Evolutionary conservation across 2,888 invertebrate genomes (phyloP).

Genomic region (Diplazon laetatorius): DNA sequence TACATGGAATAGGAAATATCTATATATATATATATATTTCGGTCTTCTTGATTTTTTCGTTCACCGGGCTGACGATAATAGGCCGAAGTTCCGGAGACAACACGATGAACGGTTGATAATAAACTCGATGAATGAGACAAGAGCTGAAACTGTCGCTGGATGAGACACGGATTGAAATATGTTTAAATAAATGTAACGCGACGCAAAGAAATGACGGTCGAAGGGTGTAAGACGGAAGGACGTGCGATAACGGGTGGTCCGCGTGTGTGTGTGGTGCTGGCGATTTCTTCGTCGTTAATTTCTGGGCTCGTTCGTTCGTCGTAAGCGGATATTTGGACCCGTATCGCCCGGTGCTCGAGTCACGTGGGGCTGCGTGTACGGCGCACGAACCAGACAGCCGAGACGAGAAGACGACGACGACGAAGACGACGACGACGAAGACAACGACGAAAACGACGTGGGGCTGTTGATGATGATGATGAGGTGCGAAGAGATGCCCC

Average conservation of each 20-base stretch:
- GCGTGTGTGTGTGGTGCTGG: neutral
- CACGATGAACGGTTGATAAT: conserved; percentile 24
- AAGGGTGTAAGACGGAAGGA: conserved; percentile 36
- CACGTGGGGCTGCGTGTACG: conserved; percentile 29
- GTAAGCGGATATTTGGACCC: no score
- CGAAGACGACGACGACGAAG: conserved; percentile 17
- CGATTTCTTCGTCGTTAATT: conserved; percentile 24
- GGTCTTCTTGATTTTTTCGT: conserved; percentile 19
- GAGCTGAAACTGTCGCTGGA: neutral
- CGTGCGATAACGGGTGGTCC: conserved; percentile 61
- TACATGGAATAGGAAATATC: no score
- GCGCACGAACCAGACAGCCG: no score
- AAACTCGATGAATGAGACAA: neutral
- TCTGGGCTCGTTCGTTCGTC: neutral
- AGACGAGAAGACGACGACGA: conserved; percentile 66
- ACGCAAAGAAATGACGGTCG: conserved; percentile 18
- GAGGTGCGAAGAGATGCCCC: conserved; percentile 82
- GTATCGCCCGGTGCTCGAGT: conserved; percentile 46
- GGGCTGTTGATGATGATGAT: conserved; percentile 82
- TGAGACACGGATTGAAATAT: conserved; percentile 32
- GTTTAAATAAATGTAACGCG: conserved; percentile 52
- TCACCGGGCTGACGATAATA: neutral
- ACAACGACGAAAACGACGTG: conserved; percentile 73
- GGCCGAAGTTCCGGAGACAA: neutral
- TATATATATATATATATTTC: no score